These are phyloP conservation scores for Smittia sp. DNA, from an alignment of 2,888 invertebrate genomes.

Conservation along the genomic window DNA sequence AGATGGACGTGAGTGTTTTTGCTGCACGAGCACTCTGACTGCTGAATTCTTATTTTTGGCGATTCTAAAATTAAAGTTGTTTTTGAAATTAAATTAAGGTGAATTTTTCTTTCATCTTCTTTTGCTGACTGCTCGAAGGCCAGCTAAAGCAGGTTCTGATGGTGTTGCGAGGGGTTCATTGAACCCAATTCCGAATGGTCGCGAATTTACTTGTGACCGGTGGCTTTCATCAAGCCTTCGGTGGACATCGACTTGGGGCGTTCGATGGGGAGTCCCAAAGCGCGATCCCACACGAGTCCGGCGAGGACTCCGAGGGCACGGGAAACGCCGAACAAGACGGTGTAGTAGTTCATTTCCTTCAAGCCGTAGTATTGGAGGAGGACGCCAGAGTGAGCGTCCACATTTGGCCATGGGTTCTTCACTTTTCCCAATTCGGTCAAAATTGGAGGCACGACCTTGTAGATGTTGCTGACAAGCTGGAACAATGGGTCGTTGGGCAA, in stretches of 20 bases:
- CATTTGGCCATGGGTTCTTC: slow-evolving; percentile 92
- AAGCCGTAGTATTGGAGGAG: slow-evolving; percentile 79
- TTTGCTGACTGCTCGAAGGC: not conserved
- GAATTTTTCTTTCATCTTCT: slow-evolving; percentile 5
- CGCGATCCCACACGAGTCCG: slow-evolving; percentile 78
- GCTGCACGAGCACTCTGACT: not conserved
- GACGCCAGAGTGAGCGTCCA: slow-evolving; percentile 87
- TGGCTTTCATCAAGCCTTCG: slow-evolving; percentile 56
- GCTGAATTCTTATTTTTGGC: slow-evolving; percentile 8
- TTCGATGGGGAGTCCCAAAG: slow-evolving; percentile 78
- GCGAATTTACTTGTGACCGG: slow-evolving; percentile 14
- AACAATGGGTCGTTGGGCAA: slow-evolving; percentile 78
- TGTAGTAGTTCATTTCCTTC: slow-evolving; percentile 89
- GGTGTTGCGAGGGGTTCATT: slow-evolving; percentile 19
- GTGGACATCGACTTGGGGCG: slow-evolving; percentile 79
- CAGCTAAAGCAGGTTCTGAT: not conserved
- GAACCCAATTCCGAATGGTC: slow-evolving; percentile 8
- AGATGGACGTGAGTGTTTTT: not conserved
- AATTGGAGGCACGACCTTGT: slow-evolving; percentile 79
- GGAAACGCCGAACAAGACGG: slow-evolving; percentile 84
- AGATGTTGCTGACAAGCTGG: slow-evolving; percentile 74
- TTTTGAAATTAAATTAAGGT: slow-evolving; percentile 7
- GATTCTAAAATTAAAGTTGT: not conserved
- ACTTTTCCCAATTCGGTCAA: slow-evolving; percentile 81
- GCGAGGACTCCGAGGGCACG: slow-evolving; percentile 79